These are phyloP conservation scores for Anthophora plumipes DNA, from an alignment of 2,888 invertebrate species.

Conservation along the genomic window DNA sequence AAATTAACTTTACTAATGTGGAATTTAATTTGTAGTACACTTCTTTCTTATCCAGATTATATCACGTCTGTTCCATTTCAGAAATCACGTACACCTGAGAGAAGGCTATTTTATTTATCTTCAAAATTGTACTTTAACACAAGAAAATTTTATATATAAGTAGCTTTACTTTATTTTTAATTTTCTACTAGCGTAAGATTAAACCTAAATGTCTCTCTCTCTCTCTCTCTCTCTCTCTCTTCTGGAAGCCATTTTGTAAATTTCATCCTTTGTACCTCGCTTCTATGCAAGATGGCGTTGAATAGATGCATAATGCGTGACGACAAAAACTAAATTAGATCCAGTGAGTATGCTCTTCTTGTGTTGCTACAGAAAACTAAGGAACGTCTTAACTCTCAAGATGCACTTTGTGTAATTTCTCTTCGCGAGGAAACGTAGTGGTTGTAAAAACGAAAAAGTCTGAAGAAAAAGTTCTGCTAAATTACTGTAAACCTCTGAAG, in stretches of 20 bases:
- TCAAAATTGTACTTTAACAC: too few species aligned
- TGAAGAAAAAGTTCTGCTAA: slow-evolving; percentile 17
- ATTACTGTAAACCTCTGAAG: slow-evolving; percentile 5
- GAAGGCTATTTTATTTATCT: too few species aligned
- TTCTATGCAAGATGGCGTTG: slow-evolving; percentile 37
- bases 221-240: background rate
- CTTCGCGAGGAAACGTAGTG: slow-evolving; percentile 30
- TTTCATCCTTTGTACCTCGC: slow-evolving; percentile 36
- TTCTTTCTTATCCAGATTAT: too few species aligned
- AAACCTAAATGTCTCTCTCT: background rate
- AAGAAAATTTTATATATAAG: background rate
- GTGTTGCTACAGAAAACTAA: slow-evolving; percentile 6
- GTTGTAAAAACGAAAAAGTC: slow-evolving; percentile 24
- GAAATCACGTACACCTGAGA: too few species aligned
- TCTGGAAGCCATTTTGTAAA: slow-evolving; percentile 45
- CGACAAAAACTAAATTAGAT: slow-evolving; percentile 67
- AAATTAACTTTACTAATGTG: background rate
- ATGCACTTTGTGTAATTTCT: slow-evolving; percentile 44
- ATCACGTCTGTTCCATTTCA: too few species aligned
- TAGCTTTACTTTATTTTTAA: background rate
- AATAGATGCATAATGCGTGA: slow-evolving; percentile 49
- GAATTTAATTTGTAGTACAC: background rate
- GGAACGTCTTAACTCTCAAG: slow-evolving; percentile 33
- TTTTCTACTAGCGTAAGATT: background rate
- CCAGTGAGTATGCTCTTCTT: slow-evolving; percentile 31